phyloP scores from a whole-genome alignment of 2,113 vertebrate genomes.

The Harpagus bidentatus region DNA sequence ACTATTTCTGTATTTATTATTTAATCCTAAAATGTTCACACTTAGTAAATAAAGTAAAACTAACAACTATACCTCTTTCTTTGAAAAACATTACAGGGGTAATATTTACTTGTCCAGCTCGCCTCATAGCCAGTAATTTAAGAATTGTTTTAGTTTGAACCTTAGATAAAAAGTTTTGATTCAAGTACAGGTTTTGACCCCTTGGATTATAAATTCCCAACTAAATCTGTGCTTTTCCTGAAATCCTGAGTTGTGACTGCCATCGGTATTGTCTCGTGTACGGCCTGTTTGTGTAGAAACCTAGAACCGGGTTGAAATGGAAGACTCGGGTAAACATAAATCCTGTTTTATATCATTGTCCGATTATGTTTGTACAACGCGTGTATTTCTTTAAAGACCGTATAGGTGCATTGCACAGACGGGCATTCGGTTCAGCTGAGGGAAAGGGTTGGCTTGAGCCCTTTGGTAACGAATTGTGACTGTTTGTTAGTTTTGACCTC shows the following conservation, averaged over 20 bases:
- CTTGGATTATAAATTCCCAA: background rate
- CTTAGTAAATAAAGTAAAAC: background rate
- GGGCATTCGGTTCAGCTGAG: background rate
- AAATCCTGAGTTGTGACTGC: background rate
- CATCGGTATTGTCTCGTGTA: background rate
- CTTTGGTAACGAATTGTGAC: background rate
- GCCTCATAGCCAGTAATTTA: background rate
- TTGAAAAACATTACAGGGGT: background rate
- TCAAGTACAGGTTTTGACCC: background rate
- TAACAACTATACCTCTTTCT: background rate
- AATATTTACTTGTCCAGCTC: background rate
- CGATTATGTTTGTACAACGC: rapidly evolving
- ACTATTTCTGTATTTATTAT: background rate
- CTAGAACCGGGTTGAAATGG: background rate
- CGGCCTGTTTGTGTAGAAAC: background rate
- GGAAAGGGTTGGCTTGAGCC: rapidly evolving
- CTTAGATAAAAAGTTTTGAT: background rate
- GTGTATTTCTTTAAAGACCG: rapidly evolving
- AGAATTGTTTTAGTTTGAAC: background rate
- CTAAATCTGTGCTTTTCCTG: background rate
- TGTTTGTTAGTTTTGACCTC: background rate
- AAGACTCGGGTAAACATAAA: too few species aligned
- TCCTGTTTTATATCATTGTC: rapidly evolving
- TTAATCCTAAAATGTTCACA: background rate
- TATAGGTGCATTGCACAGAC: rapidly evolving